Percentiles rank a stretch among this genome's conserved stretches.
Conservation (phyloP, 1,140 invertebrate species). For the Microplitis mediator region DNA sequence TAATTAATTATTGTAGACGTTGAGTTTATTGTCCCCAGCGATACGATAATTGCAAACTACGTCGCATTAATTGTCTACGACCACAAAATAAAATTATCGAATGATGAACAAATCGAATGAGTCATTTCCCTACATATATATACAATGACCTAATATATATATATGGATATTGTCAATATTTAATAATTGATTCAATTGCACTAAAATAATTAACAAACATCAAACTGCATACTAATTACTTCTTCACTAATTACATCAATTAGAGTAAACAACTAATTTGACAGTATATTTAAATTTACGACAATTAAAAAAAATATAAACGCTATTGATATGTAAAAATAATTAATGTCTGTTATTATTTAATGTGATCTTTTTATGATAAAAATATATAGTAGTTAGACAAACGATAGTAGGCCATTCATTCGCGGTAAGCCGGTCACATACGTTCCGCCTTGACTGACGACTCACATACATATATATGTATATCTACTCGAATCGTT, state of each 20-base stretch:
- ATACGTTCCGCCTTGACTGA: slow-evolving; percentile 11
- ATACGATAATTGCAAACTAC: background rate
- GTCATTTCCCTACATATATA: slow-evolving; percentile 7
- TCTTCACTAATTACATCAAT: no score
- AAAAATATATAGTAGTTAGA: slow-evolving; percentile 8
- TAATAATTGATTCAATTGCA: background rate
- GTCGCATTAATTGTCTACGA: background rate
- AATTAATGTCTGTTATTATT: background rate
- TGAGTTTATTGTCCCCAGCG: slow-evolving; percentile 2
- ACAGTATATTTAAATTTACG: no score
- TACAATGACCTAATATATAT: background rate
- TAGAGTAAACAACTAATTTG: no score
- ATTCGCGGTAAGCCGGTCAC: slow-evolving; percentile 19
- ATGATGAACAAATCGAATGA: slow-evolving; percentile 17
- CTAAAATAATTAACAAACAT: no score
- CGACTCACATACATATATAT: background rate
- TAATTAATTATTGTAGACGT: background rate
- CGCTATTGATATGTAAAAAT: background rate
- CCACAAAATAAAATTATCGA: slow-evolving; percentile 9
- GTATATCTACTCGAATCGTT: background rate
- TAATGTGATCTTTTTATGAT: slow-evolving; percentile 10
- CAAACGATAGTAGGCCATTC: slow-evolving; percentile 27
- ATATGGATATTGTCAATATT: background rate
- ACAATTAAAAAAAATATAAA: background rate
- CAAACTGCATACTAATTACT: no score